Conservation (phyloP, 1,140 invertebrate genomes). For the Theocolax elegans region DNA sequence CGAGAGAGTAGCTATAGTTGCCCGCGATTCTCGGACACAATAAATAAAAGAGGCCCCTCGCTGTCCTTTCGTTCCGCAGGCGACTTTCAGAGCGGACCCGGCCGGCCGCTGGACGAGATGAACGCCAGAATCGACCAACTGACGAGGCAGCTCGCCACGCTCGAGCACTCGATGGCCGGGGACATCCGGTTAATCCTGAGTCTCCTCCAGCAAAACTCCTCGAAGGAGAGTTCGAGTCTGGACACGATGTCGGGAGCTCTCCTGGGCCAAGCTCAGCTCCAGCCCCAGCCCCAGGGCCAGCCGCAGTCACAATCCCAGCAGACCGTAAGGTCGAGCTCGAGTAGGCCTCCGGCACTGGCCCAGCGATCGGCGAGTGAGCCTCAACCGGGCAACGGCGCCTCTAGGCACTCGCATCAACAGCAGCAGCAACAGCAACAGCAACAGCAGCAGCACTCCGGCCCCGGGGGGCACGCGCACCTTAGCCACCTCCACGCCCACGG, state of each 20-base stretch:
- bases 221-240: constrained; percentile 60
- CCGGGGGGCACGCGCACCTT: background rate
- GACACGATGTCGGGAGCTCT: constrained; percentile 61
- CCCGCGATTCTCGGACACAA: no score
- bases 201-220: constrained; percentile 70
- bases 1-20: no score
- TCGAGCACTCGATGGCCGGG: constrained; percentile 74
- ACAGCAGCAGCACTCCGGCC: background rate
- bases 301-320: background rate
- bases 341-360: constrained; percentile 65
- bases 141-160: constrained; percentile 70
- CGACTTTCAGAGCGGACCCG: constrained; percentile 44
- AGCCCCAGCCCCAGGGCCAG: background rate
- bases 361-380: constrained; percentile 73
- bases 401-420: constrained; percentile 58
- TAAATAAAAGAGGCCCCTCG: no score
- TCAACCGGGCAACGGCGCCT: constrained; percentile 63
- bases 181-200: constrained; percentile 76
- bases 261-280: background rate
- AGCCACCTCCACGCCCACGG: background rate
- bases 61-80: no score
- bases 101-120: constrained; percentile 67
- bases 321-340: background rate
- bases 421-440: constrained; percentile 51
- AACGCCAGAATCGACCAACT: constrained; percentile 74